phyloP scores from a whole-genome alignment of 2,113 vertebrate genomes.

The Apus apus region DNA sequence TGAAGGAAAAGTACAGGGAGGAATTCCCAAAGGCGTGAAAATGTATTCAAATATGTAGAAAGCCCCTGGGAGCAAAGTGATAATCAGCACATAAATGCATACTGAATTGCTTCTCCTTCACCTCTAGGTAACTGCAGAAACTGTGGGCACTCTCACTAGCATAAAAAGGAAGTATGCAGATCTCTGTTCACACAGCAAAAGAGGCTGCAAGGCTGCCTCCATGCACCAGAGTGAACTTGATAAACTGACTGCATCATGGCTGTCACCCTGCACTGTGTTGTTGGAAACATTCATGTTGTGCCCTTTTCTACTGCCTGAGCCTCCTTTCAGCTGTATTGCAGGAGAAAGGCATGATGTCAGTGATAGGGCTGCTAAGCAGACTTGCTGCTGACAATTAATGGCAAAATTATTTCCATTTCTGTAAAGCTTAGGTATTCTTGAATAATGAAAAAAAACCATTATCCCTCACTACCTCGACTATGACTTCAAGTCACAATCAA shows the following conservation, averaged over 20 bases:
- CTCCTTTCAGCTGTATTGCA: fast-evolving
- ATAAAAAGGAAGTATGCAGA: background rate
- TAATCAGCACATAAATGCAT: background rate
- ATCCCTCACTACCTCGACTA: background rate
- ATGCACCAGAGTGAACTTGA: background rate
- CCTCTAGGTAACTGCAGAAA: background rate
- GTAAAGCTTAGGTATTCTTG: background rate
- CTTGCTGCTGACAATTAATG: background rate
- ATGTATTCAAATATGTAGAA: background rate
- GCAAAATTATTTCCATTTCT: background rate
- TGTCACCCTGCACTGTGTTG: background rate
- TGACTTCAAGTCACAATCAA: background rate
- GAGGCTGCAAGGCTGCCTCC: background rate
- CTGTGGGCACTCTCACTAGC: background rate
- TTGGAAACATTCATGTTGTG: background rate
- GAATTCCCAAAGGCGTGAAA: background rate
- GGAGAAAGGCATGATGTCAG: background rate
- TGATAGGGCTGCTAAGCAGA: background rate
- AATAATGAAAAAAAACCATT: background rate
- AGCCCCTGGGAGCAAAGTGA: background rate
- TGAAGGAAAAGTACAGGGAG: background rate
- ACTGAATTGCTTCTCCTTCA: background rate
- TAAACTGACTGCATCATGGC: background rate
- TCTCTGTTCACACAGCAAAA: background rate
- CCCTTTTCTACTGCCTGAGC: background rate